phyloP scores from a whole-genome alignment of 2,888 invertebrate genomes.

The Lamellibrachia columna region DNA sequence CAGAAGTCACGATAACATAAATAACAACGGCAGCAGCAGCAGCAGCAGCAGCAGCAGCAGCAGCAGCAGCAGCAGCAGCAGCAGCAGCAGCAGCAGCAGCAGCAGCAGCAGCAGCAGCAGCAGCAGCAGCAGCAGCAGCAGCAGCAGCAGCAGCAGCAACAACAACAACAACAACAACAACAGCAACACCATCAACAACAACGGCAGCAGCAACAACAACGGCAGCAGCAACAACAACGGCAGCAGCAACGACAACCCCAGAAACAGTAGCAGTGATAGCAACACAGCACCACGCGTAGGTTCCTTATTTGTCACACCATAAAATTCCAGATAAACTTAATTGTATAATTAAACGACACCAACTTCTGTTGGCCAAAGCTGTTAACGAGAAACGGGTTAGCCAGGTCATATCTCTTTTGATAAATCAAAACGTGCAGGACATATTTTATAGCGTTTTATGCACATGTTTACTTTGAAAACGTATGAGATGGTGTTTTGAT shows the following conservation, averaged over 20 bases:
- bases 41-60: too few species aligned
- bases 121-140: neutral
- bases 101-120: neutral
- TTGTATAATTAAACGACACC: neutral
- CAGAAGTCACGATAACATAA: too few species aligned
- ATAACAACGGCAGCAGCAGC: too few species aligned
- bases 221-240: too few species aligned
- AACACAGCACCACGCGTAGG: too few species aligned
- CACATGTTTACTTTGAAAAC: neutral
- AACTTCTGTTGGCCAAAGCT: neutral
- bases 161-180: neutral
- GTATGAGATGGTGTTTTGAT: neutral
- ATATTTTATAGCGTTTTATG: neutral
- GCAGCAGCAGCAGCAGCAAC: neutral
- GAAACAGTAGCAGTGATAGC: too few species aligned
- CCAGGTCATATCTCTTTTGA: neutral
- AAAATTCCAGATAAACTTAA: neutral
- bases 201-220: too few species aligned
- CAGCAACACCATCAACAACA: neutral
- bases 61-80: too few species aligned
- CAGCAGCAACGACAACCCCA: too few species aligned
- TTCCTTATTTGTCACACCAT: too few species aligned
- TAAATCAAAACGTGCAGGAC: neutral
- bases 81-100: neutral
- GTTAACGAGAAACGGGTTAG: neutral